A percentile compares a stretch with the other conserved stretches of the same genome.
Evolutionary conservation across 2,797 vertebrate species (phyloP).

Genomic region (Leontopithecus rosalia): DNA sequence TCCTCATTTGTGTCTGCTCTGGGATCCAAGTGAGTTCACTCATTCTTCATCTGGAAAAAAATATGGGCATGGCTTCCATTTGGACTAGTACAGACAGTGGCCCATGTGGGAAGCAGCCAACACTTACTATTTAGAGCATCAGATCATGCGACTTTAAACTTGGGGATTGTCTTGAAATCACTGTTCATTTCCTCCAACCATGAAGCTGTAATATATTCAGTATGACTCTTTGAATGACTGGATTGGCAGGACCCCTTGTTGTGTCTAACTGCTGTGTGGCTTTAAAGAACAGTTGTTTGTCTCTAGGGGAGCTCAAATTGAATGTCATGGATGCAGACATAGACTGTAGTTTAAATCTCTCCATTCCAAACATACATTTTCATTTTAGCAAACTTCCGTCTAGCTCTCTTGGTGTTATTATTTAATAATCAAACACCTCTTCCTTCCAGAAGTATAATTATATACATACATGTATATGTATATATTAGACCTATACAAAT

Average conservation of each 20-base stretch:
- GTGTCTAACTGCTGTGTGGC: not conserved
- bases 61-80: not conserved
- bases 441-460: not conserved
- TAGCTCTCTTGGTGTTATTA: not conserved
- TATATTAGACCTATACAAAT: not conserved
- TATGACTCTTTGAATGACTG: not conserved
- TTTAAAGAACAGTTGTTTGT: not conserved
- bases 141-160: not conserved
- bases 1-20: not conserved
- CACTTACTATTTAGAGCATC: not conserved
- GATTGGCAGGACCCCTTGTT: not conserved
- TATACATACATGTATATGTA: not conserved
- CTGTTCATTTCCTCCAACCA: not conserved
- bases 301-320: not conserved
- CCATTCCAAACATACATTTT: not conserved
- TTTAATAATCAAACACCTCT: not conserved
- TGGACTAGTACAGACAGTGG: not conserved
- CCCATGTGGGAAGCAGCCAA: not conserved
- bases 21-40: not conserved
- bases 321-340: not conserved
- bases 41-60: not conserved
- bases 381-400: not conserved
- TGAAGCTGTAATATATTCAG: not conserved
- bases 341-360: not conserved
- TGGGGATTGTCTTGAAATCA: not conserved